Percentiles rank a stretch among this genome's conserved stretches.
phyloP scores from a whole-genome alignment of 2,113 vertebrate species.

The Antechinus flavipes region DNA sequence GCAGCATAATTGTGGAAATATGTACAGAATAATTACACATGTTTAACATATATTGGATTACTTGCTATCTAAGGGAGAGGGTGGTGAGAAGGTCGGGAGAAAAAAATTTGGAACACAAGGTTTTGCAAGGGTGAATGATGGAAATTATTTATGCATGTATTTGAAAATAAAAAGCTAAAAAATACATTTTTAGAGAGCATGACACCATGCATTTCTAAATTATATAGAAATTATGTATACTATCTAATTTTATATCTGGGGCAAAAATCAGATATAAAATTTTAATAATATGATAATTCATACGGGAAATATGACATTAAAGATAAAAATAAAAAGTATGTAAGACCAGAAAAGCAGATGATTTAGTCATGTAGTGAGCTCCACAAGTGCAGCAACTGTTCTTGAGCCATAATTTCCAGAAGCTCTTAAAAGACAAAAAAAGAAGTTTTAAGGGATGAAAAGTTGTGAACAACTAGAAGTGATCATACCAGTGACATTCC shows the following conservation, averaged over 20 bases:
- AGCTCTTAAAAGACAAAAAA: not conserved
- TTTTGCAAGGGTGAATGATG: no score
- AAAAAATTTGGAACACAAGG: no score
- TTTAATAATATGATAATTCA: not conserved
- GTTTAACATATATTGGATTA: no score
- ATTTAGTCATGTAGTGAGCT: not conserved
- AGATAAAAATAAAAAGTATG: not conserved
- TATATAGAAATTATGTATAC: not conserved
- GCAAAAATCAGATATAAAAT: constrained; percentile 26
- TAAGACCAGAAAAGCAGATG: not conserved
- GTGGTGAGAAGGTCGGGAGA: no score
- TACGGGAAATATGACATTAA: not conserved
- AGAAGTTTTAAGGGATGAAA: not conserved
- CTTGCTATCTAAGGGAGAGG: no score
- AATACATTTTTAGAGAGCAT: constrained; percentile 18
- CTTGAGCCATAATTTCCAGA: not conserved
- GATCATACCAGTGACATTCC: not conserved
- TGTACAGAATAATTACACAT: no score
- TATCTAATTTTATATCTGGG: not conserved
- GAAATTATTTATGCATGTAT: no score
- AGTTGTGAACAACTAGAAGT: not conserved
- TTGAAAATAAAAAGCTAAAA: no score
- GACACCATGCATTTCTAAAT: constrained; percentile 24
- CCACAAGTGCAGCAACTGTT: not conserved
- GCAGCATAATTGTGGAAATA: no score